Percentiles rank a stretch among this genome's conserved stretches.
These are phyloP conservation scores for Atta texana DNA, from an alignment of 1,140 invertebrate genomes.

Conservation along the genomic window DNA sequence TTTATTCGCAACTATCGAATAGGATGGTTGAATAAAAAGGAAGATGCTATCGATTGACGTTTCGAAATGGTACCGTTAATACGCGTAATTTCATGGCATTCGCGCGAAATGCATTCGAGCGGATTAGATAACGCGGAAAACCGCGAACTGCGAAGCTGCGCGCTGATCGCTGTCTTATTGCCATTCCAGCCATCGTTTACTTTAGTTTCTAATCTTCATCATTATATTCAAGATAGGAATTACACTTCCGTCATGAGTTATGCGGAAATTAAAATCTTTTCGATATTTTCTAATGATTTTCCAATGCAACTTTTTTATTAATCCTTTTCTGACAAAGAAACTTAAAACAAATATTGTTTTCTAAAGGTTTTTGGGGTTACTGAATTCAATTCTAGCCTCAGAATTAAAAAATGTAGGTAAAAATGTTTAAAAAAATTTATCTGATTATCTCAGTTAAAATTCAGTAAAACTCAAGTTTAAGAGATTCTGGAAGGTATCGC, in stretches of 20 bases:
- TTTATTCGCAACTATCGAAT: background rate
- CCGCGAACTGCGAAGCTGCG: constrained; percentile 1
- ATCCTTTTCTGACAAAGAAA: no score
- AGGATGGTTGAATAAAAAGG: background rate
- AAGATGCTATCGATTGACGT: background rate
- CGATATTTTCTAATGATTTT: no score
- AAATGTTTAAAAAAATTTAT: no score
- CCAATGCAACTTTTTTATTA: no score
- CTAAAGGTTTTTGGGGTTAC: no score
- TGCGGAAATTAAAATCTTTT: no score
- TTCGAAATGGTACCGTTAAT: constrained; percentile 1
- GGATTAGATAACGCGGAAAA: constrained; percentile 64
- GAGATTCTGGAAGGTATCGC: no score
- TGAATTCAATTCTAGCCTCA: no score
- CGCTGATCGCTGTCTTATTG: constrained; percentile 6
- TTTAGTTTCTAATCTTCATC: background rate
- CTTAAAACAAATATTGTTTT: no score
- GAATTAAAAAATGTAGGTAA: no score
- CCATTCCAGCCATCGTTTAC: background rate
- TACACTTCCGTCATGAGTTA: background rate
- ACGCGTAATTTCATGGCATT: background rate
- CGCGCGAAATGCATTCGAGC: background rate
- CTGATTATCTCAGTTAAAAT: no score
- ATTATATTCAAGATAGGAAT: background rate
- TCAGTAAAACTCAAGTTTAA: no score